phyloP scores from a whole-genome alignment of 2,113 vertebrate genomes.

The Lagopus leucura region DNA sequence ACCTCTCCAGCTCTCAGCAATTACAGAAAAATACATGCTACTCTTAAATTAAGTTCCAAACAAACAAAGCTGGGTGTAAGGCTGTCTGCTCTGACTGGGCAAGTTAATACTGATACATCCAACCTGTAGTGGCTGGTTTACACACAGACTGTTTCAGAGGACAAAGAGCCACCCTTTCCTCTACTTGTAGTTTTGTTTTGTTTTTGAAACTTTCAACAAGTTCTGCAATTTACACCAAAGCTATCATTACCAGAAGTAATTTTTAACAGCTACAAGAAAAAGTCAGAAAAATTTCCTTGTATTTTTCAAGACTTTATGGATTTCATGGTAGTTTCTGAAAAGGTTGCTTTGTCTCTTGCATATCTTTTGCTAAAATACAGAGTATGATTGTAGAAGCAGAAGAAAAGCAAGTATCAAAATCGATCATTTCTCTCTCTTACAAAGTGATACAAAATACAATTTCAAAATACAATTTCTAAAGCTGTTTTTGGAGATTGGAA shows the following conservation, averaged over 20 bases:
- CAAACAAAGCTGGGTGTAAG: constrained; percentile 40
- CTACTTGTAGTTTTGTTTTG: neutral
- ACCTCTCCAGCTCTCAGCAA: constrained; percentile 52
- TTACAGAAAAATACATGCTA: constrained; percentile 68
- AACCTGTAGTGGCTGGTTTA: neutral
- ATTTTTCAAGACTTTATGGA: neutral
- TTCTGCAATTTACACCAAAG: neutral
- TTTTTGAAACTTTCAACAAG: neutral
- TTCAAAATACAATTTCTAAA: neutral
- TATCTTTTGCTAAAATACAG: neutral
- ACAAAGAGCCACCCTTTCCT: neutral
- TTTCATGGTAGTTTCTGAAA: neutral
- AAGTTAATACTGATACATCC: neutral
- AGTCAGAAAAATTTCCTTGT: neutral
- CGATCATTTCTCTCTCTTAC: neutral
- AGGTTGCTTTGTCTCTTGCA: neutral
- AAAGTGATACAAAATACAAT: neutral
- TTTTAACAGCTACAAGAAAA: neutral
- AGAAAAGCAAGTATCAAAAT: neutral
- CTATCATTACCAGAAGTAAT: neutral
- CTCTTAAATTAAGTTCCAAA: constrained; percentile 57
- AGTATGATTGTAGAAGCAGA: neutral
- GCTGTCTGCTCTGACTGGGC: constrained; percentile 60
- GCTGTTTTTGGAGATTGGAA: neutral
- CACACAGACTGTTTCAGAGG: neutral